phyloP scores from a whole-genome alignment of 2,888 invertebrate genomes.

The Zootermopsis nevadensis region DNA sequence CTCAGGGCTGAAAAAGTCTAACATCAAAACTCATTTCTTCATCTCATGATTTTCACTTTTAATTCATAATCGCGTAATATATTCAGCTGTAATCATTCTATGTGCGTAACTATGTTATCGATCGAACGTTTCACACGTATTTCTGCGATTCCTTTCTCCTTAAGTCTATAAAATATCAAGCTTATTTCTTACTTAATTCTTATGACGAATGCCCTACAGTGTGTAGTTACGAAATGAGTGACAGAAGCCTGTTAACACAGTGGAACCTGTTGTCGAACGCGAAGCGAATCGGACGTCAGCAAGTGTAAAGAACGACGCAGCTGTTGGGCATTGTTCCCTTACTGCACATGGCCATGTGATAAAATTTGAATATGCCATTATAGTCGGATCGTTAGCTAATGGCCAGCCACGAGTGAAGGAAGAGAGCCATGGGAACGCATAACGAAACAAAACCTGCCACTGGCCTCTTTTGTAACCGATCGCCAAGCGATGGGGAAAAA shows the following conservation, averaged over 20 bases:
- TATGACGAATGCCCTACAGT: too few relatives aligned
- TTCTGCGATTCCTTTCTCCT: too few relatives aligned
- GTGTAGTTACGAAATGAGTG: background rate
- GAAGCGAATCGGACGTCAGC: background rate
- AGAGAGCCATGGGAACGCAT: background rate
- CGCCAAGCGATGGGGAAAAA: background rate
- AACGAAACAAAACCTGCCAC: background rate
- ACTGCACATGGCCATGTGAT: background rate
- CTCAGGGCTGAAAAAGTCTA: too few relatives aligned
- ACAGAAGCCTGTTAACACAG: slow-evolving; percentile 2
- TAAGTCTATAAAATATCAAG: too few relatives aligned
- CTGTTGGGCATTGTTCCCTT: background rate
- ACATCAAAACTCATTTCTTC: too few relatives aligned
- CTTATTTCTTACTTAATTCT: too few relatives aligned
- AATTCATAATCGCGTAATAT: too few relatives aligned
- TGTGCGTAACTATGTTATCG: too few relatives aligned
- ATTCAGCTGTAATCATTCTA: too few relatives aligned
- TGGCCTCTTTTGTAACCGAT: background rate
- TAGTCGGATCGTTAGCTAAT: slow-evolving; percentile 11
- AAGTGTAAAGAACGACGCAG: background rate
- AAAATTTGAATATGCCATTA: background rate
- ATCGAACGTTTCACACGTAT: too few relatives aligned
- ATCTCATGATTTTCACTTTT: too few relatives aligned
- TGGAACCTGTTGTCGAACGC: slow-evolving; percentile 5
- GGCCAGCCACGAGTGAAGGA: background rate